Evolutionary conservation across 92 coral and sea anemone genomes (phyloP).

Genomic region (Chrysogorgia sp.): DNA sequence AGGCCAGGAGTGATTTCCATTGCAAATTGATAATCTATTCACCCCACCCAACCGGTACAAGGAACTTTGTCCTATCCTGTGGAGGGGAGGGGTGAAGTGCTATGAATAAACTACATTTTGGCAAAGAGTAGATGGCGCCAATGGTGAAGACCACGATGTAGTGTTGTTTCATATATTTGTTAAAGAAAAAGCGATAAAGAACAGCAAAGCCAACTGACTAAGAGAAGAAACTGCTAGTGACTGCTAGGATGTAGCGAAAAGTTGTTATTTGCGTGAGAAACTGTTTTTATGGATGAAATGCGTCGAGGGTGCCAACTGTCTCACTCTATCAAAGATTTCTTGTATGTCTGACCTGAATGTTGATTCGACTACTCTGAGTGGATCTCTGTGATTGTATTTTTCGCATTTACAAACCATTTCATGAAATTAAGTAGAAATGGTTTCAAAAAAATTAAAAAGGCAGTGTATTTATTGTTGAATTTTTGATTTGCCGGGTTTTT

Average conservation of each 20-base stretch:
- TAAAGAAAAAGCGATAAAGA: not conserved
- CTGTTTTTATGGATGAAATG: not conserved
- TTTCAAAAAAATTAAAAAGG: not conserved
- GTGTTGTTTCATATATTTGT: not conserved
- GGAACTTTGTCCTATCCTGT: not conserved
- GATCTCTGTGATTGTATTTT: not conserved
- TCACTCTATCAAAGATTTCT: slow-evolving; percentile 5
- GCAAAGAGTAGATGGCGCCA: not conserved
- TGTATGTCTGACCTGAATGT: not conserved
- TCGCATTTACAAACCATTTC: not conserved
- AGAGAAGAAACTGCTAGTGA: not conserved
- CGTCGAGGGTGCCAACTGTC: not conserved
- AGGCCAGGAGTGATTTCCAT: no score
- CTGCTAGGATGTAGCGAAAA: not conserved
- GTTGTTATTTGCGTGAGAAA: no score
- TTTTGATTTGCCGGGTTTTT: not conserved
- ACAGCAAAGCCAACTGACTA: not conserved
- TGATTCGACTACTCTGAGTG: not conserved
- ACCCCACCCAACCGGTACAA: no score
- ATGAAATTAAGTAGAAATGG: not conserved
- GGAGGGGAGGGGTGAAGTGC: not conserved
- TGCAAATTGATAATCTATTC: no score
- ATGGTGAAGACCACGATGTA: not conserved
- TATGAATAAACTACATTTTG: not conserved
- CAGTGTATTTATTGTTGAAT: not conserved